Conservation (phyloP, 2,888 invertebrate genomes). For the Trypoxylon attenuatum region DNA sequence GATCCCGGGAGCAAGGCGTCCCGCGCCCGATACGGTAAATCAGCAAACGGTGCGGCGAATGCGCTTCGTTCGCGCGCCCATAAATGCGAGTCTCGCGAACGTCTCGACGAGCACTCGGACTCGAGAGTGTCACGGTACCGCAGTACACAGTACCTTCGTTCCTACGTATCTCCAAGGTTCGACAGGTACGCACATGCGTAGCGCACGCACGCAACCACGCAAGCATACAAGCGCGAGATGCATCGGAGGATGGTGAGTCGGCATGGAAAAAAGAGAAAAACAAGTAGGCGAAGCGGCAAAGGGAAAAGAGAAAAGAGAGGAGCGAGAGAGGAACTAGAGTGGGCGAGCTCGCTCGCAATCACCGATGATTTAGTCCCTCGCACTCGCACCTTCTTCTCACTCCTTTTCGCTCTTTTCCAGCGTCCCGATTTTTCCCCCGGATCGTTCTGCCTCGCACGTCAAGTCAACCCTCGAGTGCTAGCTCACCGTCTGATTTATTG, state of each 20-base stretch:
- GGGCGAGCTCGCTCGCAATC: conserved; percentile 50
- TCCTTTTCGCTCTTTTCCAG: conserved; percentile 35
- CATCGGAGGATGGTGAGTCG: not conserved
- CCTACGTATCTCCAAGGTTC: not conserved
- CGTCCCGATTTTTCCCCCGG: conserved; percentile 23
- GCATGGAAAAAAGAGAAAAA: not conserved
- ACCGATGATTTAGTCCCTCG: conserved; percentile 55
- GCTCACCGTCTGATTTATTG: conserved; percentile 50
- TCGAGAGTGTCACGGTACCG: not conserved
- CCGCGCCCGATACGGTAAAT: not conserved
- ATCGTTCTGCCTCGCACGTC: conserved; percentile 4
- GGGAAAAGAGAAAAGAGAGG: conserved; percentile 4
- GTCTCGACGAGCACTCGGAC: not conserved
- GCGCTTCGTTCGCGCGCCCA: not conserved
- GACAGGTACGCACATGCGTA: not conserved
- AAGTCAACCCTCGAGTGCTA: conserved; percentile 45
- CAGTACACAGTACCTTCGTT: too few species aligned
- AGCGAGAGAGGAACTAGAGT: conserved; percentile 2
- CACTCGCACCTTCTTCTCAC: conserved; percentile 34
- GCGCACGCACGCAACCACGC: not conserved
- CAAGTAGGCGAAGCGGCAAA: not conserved
- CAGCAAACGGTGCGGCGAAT: not conserved
- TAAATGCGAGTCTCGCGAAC: not conserved
- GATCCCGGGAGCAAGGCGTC: not conserved
- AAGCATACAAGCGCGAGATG: not conserved